Evolutionary conservation across 2,888 invertebrate species (phyloP).

Genomic region (Ligdia adustata): DNA sequence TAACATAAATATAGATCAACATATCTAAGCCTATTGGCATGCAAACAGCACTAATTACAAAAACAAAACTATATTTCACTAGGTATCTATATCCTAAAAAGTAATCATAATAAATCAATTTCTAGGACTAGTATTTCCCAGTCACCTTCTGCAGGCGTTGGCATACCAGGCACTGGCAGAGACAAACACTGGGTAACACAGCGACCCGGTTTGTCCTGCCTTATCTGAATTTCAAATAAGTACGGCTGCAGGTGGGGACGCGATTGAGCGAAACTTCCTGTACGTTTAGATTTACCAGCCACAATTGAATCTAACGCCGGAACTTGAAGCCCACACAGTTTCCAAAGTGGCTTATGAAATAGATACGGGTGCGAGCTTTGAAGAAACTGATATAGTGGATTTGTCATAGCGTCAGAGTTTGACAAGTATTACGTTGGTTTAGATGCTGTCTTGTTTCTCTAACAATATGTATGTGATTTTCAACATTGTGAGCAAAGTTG

Average conservation of each 20-base stretch:
- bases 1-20: too few relatives aligned
- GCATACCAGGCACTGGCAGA: conserved; percentile 48
- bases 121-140: neutral
- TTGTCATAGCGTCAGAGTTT: neutral
- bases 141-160: neutral
- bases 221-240: conserved; percentile 81
- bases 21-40: too few relatives aligned
- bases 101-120: too few relatives aligned
- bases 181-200: conserved; percentile 65
- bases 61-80: too few relatives aligned
- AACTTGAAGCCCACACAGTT: conserved; percentile 52
- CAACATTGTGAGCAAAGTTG: too few relatives aligned
- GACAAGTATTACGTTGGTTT: too few relatives aligned
- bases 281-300: conserved; percentile 71
- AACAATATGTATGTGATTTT: too few relatives aligned
- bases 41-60: too few relatives aligned
- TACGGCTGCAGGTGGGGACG: conserved; percentile 72
- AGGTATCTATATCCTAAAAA: too few relatives aligned
- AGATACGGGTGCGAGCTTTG: conserved; percentile 30
- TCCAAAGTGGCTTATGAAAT: conserved; percentile 51
- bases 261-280: conserved; percentile 71
- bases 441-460: too few relatives aligned
- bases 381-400: conserved; percentile 20
- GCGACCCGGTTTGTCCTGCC: conserved; percentile 64
- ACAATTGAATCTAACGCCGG: conserved; percentile 68